A percentile compares a stretch with the other conserved stretches of the same genome.
These are phyloP conservation scores for Dasypogon diadema DNA, from an alignment of 2,888 invertebrate genomes.

Conservation along the genomic window DNA sequence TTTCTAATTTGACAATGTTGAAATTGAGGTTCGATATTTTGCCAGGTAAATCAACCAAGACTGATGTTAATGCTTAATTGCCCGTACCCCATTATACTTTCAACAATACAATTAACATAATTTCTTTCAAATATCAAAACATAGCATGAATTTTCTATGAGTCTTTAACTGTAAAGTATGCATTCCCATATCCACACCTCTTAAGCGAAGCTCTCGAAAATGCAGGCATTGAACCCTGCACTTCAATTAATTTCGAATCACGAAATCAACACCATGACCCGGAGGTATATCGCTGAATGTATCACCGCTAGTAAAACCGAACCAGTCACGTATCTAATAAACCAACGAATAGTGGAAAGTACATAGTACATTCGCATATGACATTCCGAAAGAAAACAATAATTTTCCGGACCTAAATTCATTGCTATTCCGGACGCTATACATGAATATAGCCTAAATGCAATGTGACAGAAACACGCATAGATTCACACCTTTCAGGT, in stretches of 20 bases:
- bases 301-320: background rate
- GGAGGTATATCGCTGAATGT: conserved; percentile 15
- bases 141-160: background rate
- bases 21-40: too few species aligned
- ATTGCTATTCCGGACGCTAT: conserved; percentile 35
- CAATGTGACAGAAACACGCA: conserved; percentile 33
- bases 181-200: background rate
- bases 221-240: conserved; percentile 33
- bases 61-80: too few species aligned
- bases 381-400: conserved; percentile 21
- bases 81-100: too few species aligned
- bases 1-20: too few species aligned
- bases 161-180: background rate
- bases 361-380: background rate
- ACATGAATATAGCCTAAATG: background rate
- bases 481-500: conserved; percentile 31
- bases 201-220: background rate
- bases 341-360: background rate
- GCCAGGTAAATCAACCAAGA: too few species aligned
- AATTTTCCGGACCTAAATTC: conserved; percentile 43
- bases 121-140: background rate
- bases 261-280: conserved; percentile 36
- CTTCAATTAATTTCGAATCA: conserved; percentile 46
- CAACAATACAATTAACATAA: background rate
- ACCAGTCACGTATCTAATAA: conserved; percentile 31